Percentiles rank a stretch among this genome's conserved stretches.
Conservation (phyloP, 2,888 invertebrate genomes). For the Apomyelois bistriatella region DNA sequence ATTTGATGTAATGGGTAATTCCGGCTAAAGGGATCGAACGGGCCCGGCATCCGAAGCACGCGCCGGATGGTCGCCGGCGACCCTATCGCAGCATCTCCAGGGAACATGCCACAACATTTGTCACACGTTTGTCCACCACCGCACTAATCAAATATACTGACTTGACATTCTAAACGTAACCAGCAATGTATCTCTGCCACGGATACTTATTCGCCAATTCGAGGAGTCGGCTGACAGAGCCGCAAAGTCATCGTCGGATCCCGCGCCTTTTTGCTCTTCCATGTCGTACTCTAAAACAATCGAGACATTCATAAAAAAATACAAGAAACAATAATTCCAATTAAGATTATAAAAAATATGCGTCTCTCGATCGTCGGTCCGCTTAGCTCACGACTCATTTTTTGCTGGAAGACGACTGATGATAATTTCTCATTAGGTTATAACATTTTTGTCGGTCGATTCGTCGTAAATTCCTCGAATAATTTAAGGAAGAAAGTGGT, state of each 20-base stretch:
- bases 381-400: constrained; percentile 52
- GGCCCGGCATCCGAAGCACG: constrained; percentile 70
- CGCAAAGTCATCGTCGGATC: constrained; percentile 66
- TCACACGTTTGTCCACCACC: constrained; percentile 40
- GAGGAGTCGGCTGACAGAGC: constrained; percentile 39
- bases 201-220: constrained; percentile 35
- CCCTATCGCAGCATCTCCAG: constrained; percentile 71
- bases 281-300: constrained; percentile 64
- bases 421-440: constrained; percentile 80
- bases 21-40: constrained; percentile 41
- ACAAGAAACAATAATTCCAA: constrained; percentile 61
- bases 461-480: constrained; percentile 78
- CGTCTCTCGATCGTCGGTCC: constrained; percentile 49
- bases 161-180: constrained; percentile 26
- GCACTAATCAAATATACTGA: constrained; percentile 37
- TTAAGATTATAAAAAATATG: constrained; percentile 62
- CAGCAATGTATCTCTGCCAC: constrained; percentile 44
- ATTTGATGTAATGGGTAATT: constrained; percentile 73
- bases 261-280: constrained; percentile 55
- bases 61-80: constrained; percentile 65
- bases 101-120: constrained; percentile 45
- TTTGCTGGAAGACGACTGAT: constrained; percentile 68
- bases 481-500: constrained; percentile 78
- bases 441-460: constrained; percentile 75
- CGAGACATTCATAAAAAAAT: constrained; percentile 50